Evolutionary conservation across 2,888 invertebrate genomes (phyloP).

Genomic region (Tenthredo notha): DNA sequence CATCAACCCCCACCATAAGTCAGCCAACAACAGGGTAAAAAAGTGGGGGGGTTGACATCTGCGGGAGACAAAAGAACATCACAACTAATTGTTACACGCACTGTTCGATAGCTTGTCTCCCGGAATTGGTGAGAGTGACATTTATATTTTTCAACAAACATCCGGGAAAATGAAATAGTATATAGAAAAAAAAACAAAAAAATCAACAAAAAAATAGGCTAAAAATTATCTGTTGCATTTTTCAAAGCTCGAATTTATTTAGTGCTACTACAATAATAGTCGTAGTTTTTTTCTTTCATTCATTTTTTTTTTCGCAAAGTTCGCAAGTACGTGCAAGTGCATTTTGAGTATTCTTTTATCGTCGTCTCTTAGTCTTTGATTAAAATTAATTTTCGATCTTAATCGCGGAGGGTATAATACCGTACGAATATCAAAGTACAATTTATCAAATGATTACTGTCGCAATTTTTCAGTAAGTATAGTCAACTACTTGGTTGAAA

Average conservation of each 20-base stretch:
- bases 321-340: conserved; percentile 6
- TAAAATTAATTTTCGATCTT: background rate
- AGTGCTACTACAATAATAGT: background rate
- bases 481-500: background rate
- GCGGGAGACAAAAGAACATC: conserved; percentile 63
- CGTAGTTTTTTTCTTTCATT: background rate
- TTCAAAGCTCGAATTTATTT: background rate
- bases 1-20: conserved; percentile 49
- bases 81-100: conserved; percentile 69
- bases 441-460: conserved; percentile 30
- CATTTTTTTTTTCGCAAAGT: background rate
- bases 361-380: background rate
- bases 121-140: conserved; percentile 54
- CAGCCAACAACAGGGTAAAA: conserved; percentile 35
- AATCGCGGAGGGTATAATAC: background rate
- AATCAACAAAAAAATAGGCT: background rate
- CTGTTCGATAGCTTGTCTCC: conserved; percentile 71
- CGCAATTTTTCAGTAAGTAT: conserved; percentile 30
- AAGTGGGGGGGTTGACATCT: conserved; percentile 53
- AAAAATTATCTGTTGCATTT: background rate
- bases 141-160: conserved; percentile 13
- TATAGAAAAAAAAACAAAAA: background rate
- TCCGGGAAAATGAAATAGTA: background rate
- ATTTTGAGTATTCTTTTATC: background rate
- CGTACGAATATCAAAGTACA: background rate